Percentiles rank a stretch among this genome's conserved stretches.
Conservation (phyloP, 2,888 invertebrate species). For the Coecobrya sp. region DNA sequence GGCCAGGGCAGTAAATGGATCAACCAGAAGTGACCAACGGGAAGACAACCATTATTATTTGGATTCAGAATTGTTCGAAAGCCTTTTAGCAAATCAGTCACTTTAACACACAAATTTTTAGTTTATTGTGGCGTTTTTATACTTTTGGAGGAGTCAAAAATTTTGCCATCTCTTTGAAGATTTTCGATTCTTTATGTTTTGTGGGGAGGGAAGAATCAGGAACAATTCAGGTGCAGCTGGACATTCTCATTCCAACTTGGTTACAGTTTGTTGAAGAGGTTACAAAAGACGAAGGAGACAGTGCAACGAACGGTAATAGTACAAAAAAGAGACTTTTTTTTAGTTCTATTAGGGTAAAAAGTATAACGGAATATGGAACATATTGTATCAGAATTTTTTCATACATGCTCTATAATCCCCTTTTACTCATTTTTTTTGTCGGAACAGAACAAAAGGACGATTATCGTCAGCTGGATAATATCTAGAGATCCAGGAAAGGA, state of each 20-base stretch:
- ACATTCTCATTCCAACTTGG: background rate
- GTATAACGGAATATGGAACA: background rate
- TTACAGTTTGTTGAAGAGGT: background rate
- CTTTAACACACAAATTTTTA: background rate
- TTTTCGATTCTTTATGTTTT: background rate
- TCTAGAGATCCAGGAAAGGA: background rate
- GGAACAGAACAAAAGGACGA: constrained; percentile 20
- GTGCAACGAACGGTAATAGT: constrained; percentile 9
- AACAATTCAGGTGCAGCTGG: constrained; percentile 34
- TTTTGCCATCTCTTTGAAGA: background rate
- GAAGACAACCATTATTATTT: background rate
- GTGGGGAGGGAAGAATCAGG: background rate
- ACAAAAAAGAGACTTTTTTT: too few relatives aligned
- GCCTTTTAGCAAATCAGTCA: background rate
- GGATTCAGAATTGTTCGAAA: background rate
- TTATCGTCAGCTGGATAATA: constrained; percentile 48
- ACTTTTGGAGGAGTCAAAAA: background rate
- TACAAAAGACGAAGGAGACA: background rate
- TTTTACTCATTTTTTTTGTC: background rate
- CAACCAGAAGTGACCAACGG: background rate
- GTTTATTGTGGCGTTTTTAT: background rate
- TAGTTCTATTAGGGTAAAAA: background rate
- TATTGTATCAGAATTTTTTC: constrained; percentile 14
- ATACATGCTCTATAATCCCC: background rate
- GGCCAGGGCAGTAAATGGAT: constrained; percentile 6